Evolutionary conservation across 2,888 invertebrate species (phyloP), one percentile per base, ranked within the genome.

Genomic region (Pristionchus mayeri): DNA sequence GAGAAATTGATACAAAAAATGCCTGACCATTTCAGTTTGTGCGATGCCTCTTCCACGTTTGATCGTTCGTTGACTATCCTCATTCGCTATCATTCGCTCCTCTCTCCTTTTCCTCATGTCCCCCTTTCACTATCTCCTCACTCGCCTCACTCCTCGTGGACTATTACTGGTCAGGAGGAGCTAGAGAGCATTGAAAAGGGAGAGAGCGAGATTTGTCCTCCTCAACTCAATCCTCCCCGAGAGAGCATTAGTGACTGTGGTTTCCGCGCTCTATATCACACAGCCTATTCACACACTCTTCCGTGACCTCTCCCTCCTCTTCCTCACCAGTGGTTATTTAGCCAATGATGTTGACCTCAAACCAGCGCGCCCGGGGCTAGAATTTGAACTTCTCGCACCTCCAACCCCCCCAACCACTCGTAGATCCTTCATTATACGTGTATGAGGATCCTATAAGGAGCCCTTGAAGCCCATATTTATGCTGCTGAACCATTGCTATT

Each of bases 231-330:
- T 18, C 67, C 9, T 37, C n/a, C 40, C 67, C 30, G 44, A 44
- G 24, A 57, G 57, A 11, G 34, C n/a, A n/a, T n/a, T n/a, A n/a
- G n/a, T n/a, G n/a, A n/a, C n/a, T n/a, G 11, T 30, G 63, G 63
- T 63, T 54, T 63, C 63, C 63, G 34, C 67, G 67, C 37, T 67
- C 37, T 67, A 37, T 67, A 67, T 67, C n/a, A 37, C 63, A 34
- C 27, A 63, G 18, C 24, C 57, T 9, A 60, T 60, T 60, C 60
- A 52, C 27, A 27, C 57, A 57, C 6, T 27, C 57, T 16, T 60
- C 30, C 0, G 13, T 60, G 60, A 60, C 60, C 60, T 60, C 30
- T 27, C 60, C 30, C 27, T 1, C 52, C 48, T 21, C n/a, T n/a
- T 13, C 60, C 30, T 60, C 24, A 27, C 24, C 60, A 60, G 60